Evolutionary conservation across 2,888 invertebrate species (phyloP).

Genomic region (Pachymerium ferrugineum): DNA sequence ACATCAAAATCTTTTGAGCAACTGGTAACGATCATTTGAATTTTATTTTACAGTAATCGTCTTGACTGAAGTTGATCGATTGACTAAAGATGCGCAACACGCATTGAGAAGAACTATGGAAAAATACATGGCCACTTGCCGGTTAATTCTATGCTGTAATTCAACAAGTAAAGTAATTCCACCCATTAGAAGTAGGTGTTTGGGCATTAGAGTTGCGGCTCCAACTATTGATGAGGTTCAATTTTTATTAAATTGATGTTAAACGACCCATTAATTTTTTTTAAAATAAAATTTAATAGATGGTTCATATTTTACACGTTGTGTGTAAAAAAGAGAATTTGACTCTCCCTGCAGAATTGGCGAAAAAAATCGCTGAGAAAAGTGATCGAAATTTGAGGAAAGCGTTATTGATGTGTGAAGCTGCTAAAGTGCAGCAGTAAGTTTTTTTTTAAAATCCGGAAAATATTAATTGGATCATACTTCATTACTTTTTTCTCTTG

Average conservation of each 20-base stretch:
- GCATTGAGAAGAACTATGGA: slow-evolving; percentile 98
- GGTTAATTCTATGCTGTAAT: slow-evolving; percentile 87
- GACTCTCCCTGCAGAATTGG: slow-evolving; percentile 67
- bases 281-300: neutral
- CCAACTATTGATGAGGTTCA: slow-evolving; percentile 71
- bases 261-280: neutral
- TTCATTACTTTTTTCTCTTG: neutral
- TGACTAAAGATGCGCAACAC: slow-evolving; percentile 97
- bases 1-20: too few relatives aligned
- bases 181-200: slow-evolving; percentile 92
- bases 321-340: slow-evolving; percentile 78
- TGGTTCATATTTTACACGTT: slow-evolving; percentile 47
- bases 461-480: neutral
- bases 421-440: slow-evolving; percentile 79
- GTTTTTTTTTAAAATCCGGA: neutral
- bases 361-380: slow-evolving; percentile 66
- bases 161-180: slow-evolving; percentile 93
- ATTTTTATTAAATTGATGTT: too few relatives aligned
- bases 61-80: slow-evolving; percentile 86
- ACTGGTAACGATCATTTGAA: neutral
- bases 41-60: slow-evolving; percentile 67
- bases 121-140: slow-evolving; percentile 91
- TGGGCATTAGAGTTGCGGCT: slow-evolving; percentile 85
- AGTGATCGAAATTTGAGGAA: slow-evolving; percentile 84
- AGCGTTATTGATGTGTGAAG: slow-evolving; percentile 88